These are phyloP conservation scores for Alethe diademata DNA, from an alignment of 2,113 vertebrate genomes.

Conservation along the genomic window DNA sequence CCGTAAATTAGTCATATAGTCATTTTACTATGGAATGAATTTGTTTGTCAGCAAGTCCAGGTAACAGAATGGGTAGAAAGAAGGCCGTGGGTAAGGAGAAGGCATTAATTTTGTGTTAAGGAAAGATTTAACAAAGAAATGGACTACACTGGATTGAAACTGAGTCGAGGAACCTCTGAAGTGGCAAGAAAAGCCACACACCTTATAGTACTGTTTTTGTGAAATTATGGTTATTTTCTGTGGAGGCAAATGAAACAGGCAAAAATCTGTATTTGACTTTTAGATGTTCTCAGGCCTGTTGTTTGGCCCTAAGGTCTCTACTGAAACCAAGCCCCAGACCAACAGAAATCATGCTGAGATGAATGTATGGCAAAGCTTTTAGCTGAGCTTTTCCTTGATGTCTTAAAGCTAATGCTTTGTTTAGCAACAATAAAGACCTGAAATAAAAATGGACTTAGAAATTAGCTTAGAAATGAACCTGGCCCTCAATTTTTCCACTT, in stretches of 20 bases:
- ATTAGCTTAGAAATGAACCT: neutral
- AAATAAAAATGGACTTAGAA: neutral
- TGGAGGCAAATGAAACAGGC: neutral
- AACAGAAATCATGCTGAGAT: neutral
- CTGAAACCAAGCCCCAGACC: neutral
- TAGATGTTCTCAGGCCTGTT: neutral
- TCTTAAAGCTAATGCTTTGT: neutral
- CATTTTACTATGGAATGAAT: neutral
- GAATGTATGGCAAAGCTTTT: neutral
- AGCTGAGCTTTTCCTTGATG: neutral
- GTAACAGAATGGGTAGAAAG: neutral
- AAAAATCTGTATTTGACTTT: neutral
- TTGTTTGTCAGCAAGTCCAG: neutral
- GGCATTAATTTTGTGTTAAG: neutral
- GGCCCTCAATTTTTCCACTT: neutral
- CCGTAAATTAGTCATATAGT: neutral
- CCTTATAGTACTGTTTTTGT: neutral
- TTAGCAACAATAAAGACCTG: neutral
- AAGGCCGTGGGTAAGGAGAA: neutral
- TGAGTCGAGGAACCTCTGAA: neutral
- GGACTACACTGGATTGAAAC: neutral
- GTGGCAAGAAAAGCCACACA: neutral
- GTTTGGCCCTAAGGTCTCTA: neutral
- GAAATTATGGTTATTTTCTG: neutral
- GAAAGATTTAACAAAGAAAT: neutral